Evolutionary conservation across 2,797 vertebrate genomes (phyloP).

Genomic region (Myoxocephalus aenaeus): DNA sequence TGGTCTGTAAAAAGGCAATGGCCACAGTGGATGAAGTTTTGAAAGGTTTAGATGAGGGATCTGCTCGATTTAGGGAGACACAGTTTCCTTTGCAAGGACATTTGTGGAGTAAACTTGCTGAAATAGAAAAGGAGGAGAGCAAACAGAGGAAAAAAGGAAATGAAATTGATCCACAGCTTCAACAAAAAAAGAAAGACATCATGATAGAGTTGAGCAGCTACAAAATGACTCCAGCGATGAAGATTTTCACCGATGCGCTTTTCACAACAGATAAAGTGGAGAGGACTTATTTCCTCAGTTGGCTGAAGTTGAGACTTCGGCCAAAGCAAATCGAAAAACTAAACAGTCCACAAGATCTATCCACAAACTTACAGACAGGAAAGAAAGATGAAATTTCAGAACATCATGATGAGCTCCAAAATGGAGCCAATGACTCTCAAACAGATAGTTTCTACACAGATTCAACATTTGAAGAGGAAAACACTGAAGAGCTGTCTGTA

Average conservation of each 20-base stretch:
- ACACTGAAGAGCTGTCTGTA: slow-evolving; percentile 6
- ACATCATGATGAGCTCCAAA: slow-evolving; percentile 15
- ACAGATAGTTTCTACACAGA: slow-evolving; percentile 59
- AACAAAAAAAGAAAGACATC: slow-evolving; percentile 69
- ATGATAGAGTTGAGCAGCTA: slow-evolving; percentile 72
- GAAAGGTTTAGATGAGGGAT: slow-evolving; percentile 72
- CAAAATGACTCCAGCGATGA: slow-evolving; percentile 79
- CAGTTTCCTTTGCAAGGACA: slow-evolving; percentile 85
- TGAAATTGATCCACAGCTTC: slow-evolving; percentile 43
- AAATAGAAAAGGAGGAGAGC: slow-evolving; percentile 81
- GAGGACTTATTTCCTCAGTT: slow-evolving; percentile 85
- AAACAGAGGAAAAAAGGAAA: slow-evolving; percentile 63
- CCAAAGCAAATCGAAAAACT: slow-evolving; percentile 63
- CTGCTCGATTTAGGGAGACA: slow-evolving; percentile 70
- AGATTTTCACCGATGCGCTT: slow-evolving; percentile 81
- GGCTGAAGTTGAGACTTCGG: slow-evolving; percentile 85
- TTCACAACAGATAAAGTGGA: slow-evolving; percentile 70
- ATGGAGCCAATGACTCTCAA: not conserved
- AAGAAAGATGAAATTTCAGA: slow-evolving; percentile 13
- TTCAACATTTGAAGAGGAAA: slow-evolving; percentile 53
- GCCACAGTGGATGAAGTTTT: slow-evolving; percentile 71
- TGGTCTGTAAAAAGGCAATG: slow-evolving; percentile 78
- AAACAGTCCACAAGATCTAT: slow-evolving; percentile 23
- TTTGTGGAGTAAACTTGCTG: slow-evolving; percentile 76
- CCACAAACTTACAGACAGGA: slow-evolving; percentile 18